Evolutionary conservation across 2,888 invertebrate genomes (phyloP), one percentile per base, ranked within the genome.

Genomic region (Drosophila multiciliata): DNA sequence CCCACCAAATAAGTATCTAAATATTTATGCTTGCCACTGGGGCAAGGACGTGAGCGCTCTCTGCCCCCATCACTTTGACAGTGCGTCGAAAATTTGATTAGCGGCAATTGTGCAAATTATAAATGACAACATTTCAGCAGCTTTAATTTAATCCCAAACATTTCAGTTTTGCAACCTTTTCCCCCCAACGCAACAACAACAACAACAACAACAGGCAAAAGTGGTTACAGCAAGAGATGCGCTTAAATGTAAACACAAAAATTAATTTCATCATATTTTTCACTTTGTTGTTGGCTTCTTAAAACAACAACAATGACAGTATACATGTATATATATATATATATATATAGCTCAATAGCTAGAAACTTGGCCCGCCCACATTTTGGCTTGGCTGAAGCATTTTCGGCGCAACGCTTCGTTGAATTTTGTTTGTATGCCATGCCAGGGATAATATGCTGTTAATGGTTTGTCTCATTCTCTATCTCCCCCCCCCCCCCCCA

Each of bases 221-320:
- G 42, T 52, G 42, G 38, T 60, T 60, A 49, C 20, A 38, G 38
- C 45, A 48, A 35, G 64, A 48, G 52, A 61, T 52, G 66, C 63
- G 78, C 84, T 87, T 69, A 73, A 88, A 80, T 86, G 86, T 78
- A 75, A 89, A 83, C 85, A 89, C 89, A 84, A 85, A 87, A 87
- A 89, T 87, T 87, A 87, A 87, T 87, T 89, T 80, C 80, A 85
- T 82, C 87, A 87, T 87, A 87, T 87, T 87, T 87, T 89, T 87
- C 87, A 87, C 75, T 87, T 89, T 83, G 74, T 62, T 78, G 75
- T 66, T 71, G 58, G 52, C 54, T 66, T 63, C 53, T 66, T 52
- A 32, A 64, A 73, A 54, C 40, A 71, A 60, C 59, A 60, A 60
- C 45, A 42, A 62, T 60, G 48, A 33, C 60, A 65, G 29, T 26